Evolutionary conservation across 2,888 invertebrate species (phyloP), one percentile per base, ranked within the genome.

Genomic region (Nomada ferruginata): DNA sequence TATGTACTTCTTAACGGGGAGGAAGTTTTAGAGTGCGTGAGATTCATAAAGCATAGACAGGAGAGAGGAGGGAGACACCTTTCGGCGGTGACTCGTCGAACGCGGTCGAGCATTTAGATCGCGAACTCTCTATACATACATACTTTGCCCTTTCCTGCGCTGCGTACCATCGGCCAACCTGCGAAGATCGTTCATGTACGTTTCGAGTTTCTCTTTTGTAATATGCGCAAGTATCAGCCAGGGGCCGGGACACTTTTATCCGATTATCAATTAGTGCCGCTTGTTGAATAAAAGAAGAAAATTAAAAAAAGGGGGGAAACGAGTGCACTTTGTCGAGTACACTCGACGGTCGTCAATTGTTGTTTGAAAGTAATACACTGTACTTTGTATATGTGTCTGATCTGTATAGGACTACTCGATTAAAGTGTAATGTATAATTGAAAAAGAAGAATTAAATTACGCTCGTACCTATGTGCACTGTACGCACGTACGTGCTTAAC

Each of bases 301-400:
- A 65, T 11, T 2, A 9, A 23, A 20, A 20, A 57, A 18, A 42
- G 11, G 44, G 15, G 13, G 20, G 11, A 29, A 20, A 20, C 20
- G 7, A n/a, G 29, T 18, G 7, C 4, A 50, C 66, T 71, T 26
- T 36, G 29, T 18, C 7, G 13, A 15, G 50, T 44, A 60, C 53
- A 66, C 91, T 91, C 90, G 87, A 88, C 91, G 90, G 90, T 92
- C 91, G 93, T 93, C 93, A 93, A 93, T 93, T 93, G 91, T 92
- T 93, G 93, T 93, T 92, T 93, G 93, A 93, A 93, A 93, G 93
- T 93, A 93, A 92, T 90, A 91, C 88, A 85, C 89, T 90, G 87
- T 91, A 92, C 90, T 91, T 90, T 91, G 90, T 91, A 91, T 85
- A 87, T 76, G 80, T 77, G 77, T 85, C 64, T 77, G 81, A 50